phyloP scores from a whole-genome alignment of 2,888 invertebrate species.

The Drosophila buzzatii region DNA sequence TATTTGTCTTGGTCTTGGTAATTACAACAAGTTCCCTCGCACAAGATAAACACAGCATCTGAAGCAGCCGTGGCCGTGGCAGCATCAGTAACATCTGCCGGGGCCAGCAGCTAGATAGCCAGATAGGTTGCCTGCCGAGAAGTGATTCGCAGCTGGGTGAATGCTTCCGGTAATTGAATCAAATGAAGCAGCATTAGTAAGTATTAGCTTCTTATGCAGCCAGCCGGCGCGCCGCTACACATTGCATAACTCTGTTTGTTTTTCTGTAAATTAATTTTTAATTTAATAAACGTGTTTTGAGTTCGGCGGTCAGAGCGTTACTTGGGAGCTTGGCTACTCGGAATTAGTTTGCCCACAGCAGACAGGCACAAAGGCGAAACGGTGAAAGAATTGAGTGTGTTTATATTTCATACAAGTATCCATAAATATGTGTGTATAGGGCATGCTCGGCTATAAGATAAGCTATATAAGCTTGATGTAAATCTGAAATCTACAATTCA shows the following conservation, averaged over 20 bases:
- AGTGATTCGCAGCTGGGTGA: constrained; percentile 58
- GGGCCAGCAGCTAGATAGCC: neutral
- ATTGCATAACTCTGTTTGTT: constrained; percentile 72
- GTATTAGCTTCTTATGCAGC: constrained; percentile 76
- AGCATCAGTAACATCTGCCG: constrained; percentile 2
- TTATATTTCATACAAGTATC: neutral
- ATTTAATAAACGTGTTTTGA: constrained; percentile 71
- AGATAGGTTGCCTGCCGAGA: constrained; percentile 24
- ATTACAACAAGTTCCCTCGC: constrained; percentile 77
- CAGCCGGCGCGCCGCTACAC: constrained; percentile 15
- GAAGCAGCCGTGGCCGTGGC: neutral
- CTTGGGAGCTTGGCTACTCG: neutral
- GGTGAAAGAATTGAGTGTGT: neutral
- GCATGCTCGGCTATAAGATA: neutral
- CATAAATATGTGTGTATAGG: neutral
- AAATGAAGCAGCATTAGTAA: constrained; percentile 81
- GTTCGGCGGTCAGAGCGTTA: constrained; percentile 20
- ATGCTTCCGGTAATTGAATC: constrained; percentile 79
- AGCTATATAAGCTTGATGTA: no score
- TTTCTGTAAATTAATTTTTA: constrained; percentile 79
- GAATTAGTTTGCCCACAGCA: constrained; percentile 35
- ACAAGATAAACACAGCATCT: constrained; percentile 66
- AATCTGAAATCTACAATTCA: no score
- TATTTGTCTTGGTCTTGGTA: constrained; percentile 83
- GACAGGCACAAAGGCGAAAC: constrained; percentile 32